Evolutionary conservation across 2,888 invertebrate species (phyloP).

Genomic region (Cheilosia pagana): DNA sequence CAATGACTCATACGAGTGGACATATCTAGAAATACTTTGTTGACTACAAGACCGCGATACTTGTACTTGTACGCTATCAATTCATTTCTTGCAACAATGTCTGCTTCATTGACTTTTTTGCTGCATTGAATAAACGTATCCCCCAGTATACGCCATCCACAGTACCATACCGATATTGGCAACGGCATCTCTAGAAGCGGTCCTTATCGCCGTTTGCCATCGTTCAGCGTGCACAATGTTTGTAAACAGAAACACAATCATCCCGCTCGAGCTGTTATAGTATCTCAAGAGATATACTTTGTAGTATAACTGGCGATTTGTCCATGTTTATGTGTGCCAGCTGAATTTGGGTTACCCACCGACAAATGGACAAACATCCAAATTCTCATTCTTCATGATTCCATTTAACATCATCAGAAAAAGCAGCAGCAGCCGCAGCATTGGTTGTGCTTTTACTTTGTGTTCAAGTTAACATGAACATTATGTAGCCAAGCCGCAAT

Average conservation of each 20-base stretch:
- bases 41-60: constrained; percentile 1
- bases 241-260: background rate
- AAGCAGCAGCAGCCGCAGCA: constrained; percentile 3
- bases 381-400: constrained; percentile 25
- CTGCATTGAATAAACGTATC: constrained; percentile 18
- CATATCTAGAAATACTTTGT: constrained; percentile 11
- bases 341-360: constrained; percentile 49
- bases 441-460: constrained; percentile 36
- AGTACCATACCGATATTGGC: background rate
- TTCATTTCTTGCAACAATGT: constrained; percentile 34
- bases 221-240: background rate
- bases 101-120: constrained; percentile 11
- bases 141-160: background rate
- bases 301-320: constrained; percentile 31
- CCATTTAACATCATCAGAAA: constrained; percentile 4
- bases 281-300: constrained; percentile 21
- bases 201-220: constrained; percentile 37
- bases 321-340: constrained; percentile 45
- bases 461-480: constrained; percentile 12
- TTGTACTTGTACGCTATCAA: background rate
- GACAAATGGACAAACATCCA: constrained; percentile 18
- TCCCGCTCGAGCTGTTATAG: background rate
- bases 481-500: background rate
- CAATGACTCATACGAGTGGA: background rate
- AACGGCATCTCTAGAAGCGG: constrained; percentile 23